Percentiles rank a stretch among this genome's conserved stretches.
phyloP scores from a whole-genome alignment of 2,113 vertebrate species.

The Piaya cayana region DNA sequence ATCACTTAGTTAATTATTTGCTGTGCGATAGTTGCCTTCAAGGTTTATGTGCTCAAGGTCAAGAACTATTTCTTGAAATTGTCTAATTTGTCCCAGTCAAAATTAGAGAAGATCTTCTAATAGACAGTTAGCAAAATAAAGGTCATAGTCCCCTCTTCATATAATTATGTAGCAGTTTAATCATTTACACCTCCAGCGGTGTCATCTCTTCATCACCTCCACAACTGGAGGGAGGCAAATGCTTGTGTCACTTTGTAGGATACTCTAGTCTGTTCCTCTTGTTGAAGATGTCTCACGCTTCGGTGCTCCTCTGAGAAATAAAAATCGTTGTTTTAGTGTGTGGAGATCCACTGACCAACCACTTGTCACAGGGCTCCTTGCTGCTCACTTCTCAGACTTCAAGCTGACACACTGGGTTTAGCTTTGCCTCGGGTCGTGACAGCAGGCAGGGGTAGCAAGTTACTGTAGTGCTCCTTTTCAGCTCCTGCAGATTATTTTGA shows the following conservation, averaged over 20 bases:
- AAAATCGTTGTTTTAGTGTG: rapidly evolving
- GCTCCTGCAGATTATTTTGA: neutral
- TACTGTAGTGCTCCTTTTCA: neutral
- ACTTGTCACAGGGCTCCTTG: rapidly evolving
- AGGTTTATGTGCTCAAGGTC: neutral
- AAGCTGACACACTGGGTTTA: rapidly evolving
- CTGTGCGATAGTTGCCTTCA: neutral
- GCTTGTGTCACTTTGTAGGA: neutral
- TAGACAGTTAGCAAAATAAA: constrained; percentile 47
- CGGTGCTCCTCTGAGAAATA: rapidly evolving
- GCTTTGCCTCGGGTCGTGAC: neutral
- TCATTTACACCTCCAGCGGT: neutral
- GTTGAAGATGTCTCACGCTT: neutral
- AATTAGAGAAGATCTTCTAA: constrained; percentile 49
- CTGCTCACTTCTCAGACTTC: neutral
- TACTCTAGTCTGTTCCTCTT: rapidly evolving
- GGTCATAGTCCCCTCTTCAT: constrained; percentile 19
- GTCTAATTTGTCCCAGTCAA: constrained; percentile 56
- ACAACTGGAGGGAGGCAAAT: neutral
- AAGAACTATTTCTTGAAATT: constrained; percentile 34
- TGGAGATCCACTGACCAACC: neutral
- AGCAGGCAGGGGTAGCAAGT: neutral
- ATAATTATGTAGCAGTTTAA: constrained; percentile 26
- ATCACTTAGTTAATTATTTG: constrained; percentile 27
- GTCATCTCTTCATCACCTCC: neutral